Base-by-base conservation (phyloP, 2,797 vertebrate species). In the Nyctalus aviator region DNA sequence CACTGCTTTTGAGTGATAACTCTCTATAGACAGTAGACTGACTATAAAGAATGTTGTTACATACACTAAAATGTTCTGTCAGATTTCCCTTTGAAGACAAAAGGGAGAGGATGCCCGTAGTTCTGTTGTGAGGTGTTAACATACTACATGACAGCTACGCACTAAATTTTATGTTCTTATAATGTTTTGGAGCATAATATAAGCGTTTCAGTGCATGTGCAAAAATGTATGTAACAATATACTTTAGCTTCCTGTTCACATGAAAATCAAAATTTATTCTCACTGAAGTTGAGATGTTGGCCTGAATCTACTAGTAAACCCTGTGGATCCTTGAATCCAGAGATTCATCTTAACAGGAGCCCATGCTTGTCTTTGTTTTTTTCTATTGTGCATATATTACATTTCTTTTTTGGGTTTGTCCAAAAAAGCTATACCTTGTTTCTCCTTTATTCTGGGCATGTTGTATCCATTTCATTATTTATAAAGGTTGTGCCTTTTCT, bases 321-420 rank as follows among this genome's bases (percentile, higher is more conserved):
- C 62, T 35, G 1, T 50, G 68, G 82, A 48, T 44, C 37, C 30
- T 75, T 90, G 11, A 96, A 92, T 90, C 13, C 17, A 89, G 59
- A 94, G 93, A 85, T 93, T 95, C 66, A 93, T 95, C 68, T 94
- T 64, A 95, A 95, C 90, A 96, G 93, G 90, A 95, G 8, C 44
- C 53, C 91, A 41, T 76, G 64, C 18, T 50, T 90, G 53, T 55
- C 83, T 79, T 95, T 95, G 75, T 37, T 79, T 96, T 93, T 95
- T 20, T 75, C 4, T 12, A 48, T 84, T 76, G n/a, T 53, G 84
- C 44, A 73, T 62, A 11, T 76, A 15, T 91, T 55, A 6, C 75
- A 32, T 91, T 94, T 91, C 94, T 96, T 96, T 96, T 95, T 85
- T 88, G 94, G 68, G n/a, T 88, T 94, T 96, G 41, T 73, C 94